Evolutionary conservation across 2,113 vertebrate species (phyloP).

Genomic region (Pelusios castaneus): DNA sequence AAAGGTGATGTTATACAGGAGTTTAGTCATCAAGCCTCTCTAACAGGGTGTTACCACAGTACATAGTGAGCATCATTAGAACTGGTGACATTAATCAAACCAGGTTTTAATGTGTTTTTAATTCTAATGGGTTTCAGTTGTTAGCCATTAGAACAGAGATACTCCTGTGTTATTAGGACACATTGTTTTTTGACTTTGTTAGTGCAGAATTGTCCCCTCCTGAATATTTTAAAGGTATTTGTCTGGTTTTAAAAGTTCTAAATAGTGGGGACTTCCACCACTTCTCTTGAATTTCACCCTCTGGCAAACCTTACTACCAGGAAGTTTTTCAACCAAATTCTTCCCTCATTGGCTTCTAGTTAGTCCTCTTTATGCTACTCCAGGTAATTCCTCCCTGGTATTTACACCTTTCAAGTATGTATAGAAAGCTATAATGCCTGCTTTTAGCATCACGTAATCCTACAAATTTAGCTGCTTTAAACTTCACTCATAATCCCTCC

Average conservation of each 20-base stretch:
- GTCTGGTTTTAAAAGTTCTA: background rate
- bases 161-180: background rate
- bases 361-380: background rate
- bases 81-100: background rate
- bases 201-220: background rate
- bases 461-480: background rate
- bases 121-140: fast-evolving
- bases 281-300: background rate
- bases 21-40: background rate
- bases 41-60: background rate
- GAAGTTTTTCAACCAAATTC: background rate
- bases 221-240: background rate
- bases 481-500: background rate
- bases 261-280: background rate
- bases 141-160: background rate
- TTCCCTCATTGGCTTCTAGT: background rate
- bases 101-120: background rate
- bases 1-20: background rate
- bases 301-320: background rate
- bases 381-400: background rate
- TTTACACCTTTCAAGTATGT: fast-evolving
- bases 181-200: background rate
- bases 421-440: background rate
- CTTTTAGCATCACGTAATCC: background rate
- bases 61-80: background rate